Evolutionary conservation across 1,140 invertebrate genomes (phyloP).

Genomic region (Tigriopus japonicus): DNA sequence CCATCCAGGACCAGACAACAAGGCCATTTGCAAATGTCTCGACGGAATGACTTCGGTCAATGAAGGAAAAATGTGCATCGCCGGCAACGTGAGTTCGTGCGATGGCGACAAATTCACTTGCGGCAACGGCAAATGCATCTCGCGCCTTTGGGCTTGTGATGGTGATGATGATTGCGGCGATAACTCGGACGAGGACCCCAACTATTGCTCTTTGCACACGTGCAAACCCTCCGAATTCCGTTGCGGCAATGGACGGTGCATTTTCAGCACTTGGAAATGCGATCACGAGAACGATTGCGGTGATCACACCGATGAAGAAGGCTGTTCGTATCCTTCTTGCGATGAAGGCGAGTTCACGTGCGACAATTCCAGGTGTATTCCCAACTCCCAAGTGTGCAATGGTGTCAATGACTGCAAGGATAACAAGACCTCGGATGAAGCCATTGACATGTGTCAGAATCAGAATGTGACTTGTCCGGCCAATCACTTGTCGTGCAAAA

Average conservation of each 20-base stretch:
- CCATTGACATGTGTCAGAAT: constrained; percentile 57
- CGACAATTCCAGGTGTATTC: constrained; percentile 70
- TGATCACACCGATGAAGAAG: constrained; percentile 71
- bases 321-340: constrained; percentile 74
- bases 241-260: constrained; percentile 82
- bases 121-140: constrained; percentile 82
- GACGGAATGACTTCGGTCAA: constrained; percentile 70
- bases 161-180: constrained; percentile 88
- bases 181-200: constrained; percentile 72
- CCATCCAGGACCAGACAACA: constrained; percentile 54
- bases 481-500: constrained; percentile 73
- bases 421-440: constrained; percentile 73
- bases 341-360: constrained; percentile 85
- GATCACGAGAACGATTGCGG: constrained; percentile 89
- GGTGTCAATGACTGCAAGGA: constrained; percentile 88
- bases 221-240: constrained; percentile 81
- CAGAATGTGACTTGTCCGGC: constrained; percentile 62
- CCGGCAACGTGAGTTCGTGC: constrained; percentile 62
- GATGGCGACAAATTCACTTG: constrained; percentile 76
- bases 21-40: constrained; percentile 66
- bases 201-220: constrained; percentile 82
- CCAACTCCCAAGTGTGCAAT: constrained; percentile 61
- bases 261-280: constrained; percentile 85
- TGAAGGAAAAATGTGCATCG: constrained; percentile 71
- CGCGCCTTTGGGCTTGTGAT: constrained; percentile 87